These are phyloP conservation scores for Tetanocera ferruginea DNA, from an alignment of 2,888 invertebrate genomes.

Conservation along the genomic window DNA sequence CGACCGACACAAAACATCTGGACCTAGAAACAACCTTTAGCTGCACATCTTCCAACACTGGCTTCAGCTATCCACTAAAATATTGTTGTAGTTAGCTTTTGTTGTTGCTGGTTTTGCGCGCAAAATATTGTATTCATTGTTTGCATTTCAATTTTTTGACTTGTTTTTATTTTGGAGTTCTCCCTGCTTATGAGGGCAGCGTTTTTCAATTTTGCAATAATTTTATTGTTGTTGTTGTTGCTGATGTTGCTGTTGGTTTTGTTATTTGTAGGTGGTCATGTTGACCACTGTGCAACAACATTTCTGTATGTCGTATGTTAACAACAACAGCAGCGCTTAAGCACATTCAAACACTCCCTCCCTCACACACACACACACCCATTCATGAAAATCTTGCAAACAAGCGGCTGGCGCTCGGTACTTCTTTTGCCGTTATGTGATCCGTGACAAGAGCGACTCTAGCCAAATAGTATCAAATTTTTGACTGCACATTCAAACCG, in stretches of 20 bases:
- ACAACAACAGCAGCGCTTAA: constrained; percentile 20
- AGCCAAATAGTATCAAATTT: neutral
- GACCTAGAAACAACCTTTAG: neutral
- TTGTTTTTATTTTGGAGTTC: neutral
- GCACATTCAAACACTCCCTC: constrained; percentile 12
- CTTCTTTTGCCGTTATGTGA: neutral
- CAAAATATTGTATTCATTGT: constrained; percentile 15
- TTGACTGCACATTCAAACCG: neutral
- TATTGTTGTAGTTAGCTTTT: neutral
- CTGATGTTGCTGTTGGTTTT: neutral
- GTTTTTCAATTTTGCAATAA: constrained; percentile 1
- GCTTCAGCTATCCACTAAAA: neutral
- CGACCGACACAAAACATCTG: neutral
- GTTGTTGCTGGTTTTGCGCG: neutral
- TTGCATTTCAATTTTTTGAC: neutral
- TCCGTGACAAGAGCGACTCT: neutral
- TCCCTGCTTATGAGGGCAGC: neutral
- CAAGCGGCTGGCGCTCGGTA: neutral
- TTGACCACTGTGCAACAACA: constrained; percentile 25
- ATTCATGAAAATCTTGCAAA: neutral
- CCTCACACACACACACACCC: constrained; percentile 16
- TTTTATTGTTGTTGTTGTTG: neutral
- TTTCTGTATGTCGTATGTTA: constrained; percentile 30
- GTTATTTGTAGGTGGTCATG: constrained; percentile 17
- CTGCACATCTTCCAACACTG: neutral